phyloP scores from a whole-genome alignment of 2,888 invertebrate genomes.

The Drosophila borealis region DNA sequence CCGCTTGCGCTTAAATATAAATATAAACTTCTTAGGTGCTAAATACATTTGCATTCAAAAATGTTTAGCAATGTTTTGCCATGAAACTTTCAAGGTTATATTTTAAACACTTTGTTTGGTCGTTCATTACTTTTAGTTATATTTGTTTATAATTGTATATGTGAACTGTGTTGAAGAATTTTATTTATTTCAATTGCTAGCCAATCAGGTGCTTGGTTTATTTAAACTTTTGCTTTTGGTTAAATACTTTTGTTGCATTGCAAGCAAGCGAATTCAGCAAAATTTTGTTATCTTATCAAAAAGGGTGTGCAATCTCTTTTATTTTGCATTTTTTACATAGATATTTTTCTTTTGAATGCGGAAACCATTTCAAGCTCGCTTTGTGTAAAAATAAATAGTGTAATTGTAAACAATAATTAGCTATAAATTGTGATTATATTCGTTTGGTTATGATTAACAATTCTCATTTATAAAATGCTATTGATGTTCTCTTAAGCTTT shows the following conservation, averaged over 20 bases:
- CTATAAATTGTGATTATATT: conserved; percentile 24
- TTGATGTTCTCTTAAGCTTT: conserved; percentile 52
- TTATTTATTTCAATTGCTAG: conserved; percentile 31
- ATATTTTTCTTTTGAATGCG: conserved; percentile 42
- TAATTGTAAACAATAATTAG: conserved; percentile 19
- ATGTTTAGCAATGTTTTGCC: conserved; percentile 70
- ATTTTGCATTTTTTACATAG: conserved; percentile 33
- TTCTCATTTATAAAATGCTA: conserved; percentile 58
- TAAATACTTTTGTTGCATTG: conserved; percentile 59
- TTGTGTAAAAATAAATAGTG: conserved; percentile 33
- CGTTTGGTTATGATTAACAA: conserved; percentile 31
- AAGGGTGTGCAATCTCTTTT: conserved; percentile 27
- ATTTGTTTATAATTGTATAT: conserved; percentile 16
- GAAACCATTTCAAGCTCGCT: conserved; percentile 83
- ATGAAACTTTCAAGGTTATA: conserved; percentile 72
- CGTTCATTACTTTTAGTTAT: conserved; percentile 52
- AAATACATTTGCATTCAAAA: conserved; percentile 69
- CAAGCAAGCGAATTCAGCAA: conserved; percentile 75
- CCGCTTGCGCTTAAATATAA: conserved; percentile 55
- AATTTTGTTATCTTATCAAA: conserved; percentile 56
- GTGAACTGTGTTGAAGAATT: conserved; percentile 36
- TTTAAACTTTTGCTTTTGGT: conserved; percentile 52
- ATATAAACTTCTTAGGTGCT: conserved; percentile 73
- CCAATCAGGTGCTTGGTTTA: conserved; percentile 45
- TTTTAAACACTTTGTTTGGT: conserved; percentile 67